Evolutionary conservation across 2,113 vertebrate genomes (phyloP), one percentile per base, ranked within the genome.

Genomic region (Cathartes aura): DNA sequence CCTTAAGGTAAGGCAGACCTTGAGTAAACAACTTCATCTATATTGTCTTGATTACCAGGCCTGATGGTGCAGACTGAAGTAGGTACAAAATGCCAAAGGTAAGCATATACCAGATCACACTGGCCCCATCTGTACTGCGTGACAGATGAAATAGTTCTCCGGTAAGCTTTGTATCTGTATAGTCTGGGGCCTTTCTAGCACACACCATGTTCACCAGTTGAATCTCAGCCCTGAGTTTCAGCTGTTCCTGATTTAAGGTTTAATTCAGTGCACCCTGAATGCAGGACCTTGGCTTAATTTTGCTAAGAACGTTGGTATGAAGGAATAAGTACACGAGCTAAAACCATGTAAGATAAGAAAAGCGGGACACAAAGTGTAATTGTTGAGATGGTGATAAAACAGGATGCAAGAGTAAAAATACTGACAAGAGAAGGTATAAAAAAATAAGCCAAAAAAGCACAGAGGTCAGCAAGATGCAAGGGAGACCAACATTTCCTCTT

Each of bases 51-150:
- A 72, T 58, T 53, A 15, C 5, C 12, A 59, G 36, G 32, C 12
- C 38, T 48, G 40, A 27, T 9, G 15, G 23, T 29, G 10, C 38
- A n/a, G n/a, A 56, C 36, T 21, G 34, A 75, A 87, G 20, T 19
- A 87, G 36, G 45, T 47, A n/a, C 17, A 48, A 75, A 62, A 4
- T 20, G 20, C 15, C 1, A 4, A 87, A 62, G 29, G 13, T 3
- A 24, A 71, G 30, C 16, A 16, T 71, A 24, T 34, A 72, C 8
- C 20, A 19, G 47, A 30, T 48, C 7, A 40, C n/a, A 8, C 36
- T 3, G 3, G 3, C 26, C 26, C 27, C 50, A 15, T n/a, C 17
- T 1, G 0, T n/a, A 38, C 12, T 53, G 47, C 23, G 12, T 15
- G 34, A 50, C 9, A 53, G 24, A 8, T 30, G 27, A 32, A 76